Conservation (phyloP, 1,140 invertebrate genomes). For the Calephelis virginiensis region DNA sequence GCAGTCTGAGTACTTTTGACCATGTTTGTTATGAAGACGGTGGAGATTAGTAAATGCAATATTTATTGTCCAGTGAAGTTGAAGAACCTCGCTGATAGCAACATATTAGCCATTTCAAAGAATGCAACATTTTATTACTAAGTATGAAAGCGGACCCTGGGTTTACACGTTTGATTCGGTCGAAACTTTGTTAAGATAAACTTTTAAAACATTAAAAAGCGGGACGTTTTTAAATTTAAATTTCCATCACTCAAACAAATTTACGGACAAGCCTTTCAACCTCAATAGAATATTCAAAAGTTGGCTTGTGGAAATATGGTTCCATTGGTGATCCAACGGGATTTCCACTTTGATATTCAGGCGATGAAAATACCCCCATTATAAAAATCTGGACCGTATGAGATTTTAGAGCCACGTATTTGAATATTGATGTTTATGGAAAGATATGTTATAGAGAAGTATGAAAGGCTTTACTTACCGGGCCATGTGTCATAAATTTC, state of each 20-base stretch:
- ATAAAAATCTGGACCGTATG: slow-evolving; percentile 66
- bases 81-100: too few relatives aligned
- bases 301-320: slow-evolving; percentile 64
- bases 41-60: too few relatives aligned
- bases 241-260: slow-evolving; percentile 44
- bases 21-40: too few relatives aligned
- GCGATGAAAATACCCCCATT: slow-evolving; percentile 62
- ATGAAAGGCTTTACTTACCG: slow-evolving; percentile 36
- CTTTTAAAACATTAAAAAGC: not conserved
- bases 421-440: slow-evolving; percentile 72
- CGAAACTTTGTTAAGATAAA: too few relatives aligned
- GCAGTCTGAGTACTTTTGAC: too few relatives aligned
- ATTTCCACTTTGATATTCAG: slow-evolving; percentile 67
- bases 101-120: too few relatives aligned
- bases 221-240: slow-evolving; percentile 30
- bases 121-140: too few relatives aligned
- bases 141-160: too few relatives aligned
- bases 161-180: too few relatives aligned
- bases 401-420: slow-evolving; percentile 62
- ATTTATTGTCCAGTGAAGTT: too few relatives aligned
- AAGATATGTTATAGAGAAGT: slow-evolving; percentile 37
- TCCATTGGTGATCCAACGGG: slow-evolving; percentile 57
- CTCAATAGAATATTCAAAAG: slow-evolving; percentile 69
- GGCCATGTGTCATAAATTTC: slow-evolving; percentile 37
- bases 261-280: slow-evolving; percentile 50